Evolutionary conservation across 2,113 vertebrate species (phyloP).

Genomic region (Callaeas wilsoni): DNA sequence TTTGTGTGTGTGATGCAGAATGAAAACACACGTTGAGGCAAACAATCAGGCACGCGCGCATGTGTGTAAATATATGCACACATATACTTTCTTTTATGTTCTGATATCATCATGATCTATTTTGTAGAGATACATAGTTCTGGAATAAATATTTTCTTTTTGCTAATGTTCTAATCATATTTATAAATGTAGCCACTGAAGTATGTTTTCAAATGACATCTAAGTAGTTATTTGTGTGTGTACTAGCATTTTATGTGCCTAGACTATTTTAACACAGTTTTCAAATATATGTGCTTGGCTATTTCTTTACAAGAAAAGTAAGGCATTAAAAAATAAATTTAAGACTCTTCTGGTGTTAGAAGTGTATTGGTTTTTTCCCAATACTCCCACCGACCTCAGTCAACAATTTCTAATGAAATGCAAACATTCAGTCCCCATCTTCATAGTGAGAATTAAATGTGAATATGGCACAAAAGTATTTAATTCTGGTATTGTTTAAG

Average conservation of each 20-base stretch:
- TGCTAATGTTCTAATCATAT: background rate
- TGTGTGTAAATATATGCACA: too few species aligned
- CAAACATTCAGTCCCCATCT: background rate
- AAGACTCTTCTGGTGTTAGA: background rate
- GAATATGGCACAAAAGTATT: background rate
- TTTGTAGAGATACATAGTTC: background rate
- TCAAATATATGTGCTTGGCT: background rate
- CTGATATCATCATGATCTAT: background rate
- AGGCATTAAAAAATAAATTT: background rate
- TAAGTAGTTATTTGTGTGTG: background rate
- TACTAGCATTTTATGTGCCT: background rate
- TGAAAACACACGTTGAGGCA: rapidly evolving
- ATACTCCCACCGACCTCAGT: background rate
- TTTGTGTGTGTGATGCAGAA: background rate
- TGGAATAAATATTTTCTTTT: background rate
- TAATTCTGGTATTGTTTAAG: background rate
- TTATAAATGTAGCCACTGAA: background rate
- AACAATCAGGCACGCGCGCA: rapidly evolving
- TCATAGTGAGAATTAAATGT: background rate
- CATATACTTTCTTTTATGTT: background rate
- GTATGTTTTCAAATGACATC: background rate
- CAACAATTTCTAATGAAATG: background rate
- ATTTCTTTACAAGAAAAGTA: background rate
- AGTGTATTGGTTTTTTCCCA: background rate
- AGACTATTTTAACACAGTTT: background rate